phyloP scores from a whole-genome alignment of 2,888 invertebrate species.

The Melanostoma mellinum region DNA sequence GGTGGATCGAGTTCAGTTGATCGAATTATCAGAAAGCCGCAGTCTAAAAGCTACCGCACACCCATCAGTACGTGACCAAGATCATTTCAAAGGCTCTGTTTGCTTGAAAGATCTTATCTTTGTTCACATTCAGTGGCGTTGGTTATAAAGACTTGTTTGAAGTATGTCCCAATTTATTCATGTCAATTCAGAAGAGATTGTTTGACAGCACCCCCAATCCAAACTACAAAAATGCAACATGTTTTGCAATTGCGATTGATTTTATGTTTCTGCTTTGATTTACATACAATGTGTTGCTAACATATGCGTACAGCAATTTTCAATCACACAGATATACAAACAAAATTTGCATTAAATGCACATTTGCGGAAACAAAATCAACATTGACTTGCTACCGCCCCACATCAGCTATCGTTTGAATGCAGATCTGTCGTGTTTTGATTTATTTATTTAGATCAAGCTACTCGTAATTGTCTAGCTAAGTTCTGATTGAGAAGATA shows the following conservation, averaged over 20 bases:
- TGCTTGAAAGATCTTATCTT: constrained; percentile 44
- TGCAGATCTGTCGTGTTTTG: constrained; percentile 4
- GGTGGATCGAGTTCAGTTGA: constrained; percentile 40
- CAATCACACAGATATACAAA: background rate
- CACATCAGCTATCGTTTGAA: constrained; percentile 8
- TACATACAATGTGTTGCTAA: background rate
- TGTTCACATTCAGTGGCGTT: constrained; percentile 7
- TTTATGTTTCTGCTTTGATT: background rate
- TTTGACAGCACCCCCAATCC: constrained; percentile 13
- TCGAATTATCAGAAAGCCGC: constrained; percentile 44
- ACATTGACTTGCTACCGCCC: background rate
- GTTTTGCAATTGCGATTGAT: background rate
- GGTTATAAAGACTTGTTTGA: background rate
- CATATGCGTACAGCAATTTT: background rate
- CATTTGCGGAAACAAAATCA: background rate
- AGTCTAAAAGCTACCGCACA: constrained; percentile 46
- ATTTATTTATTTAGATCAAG: background rate
- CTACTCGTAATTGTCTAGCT: background rate
- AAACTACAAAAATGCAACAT: constrained; percentile 6
- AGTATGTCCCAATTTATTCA: constrained; percentile 15
- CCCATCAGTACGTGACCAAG: constrained; percentile 41
- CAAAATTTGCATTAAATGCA: constrained; percentile 17
- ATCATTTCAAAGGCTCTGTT: constrained; percentile 38
- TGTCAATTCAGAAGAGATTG: constrained; percentile 2
- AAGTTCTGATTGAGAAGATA: no score